phyloP scores from a whole-genome alignment of 2,113 vertebrate species.

The Hydrolagus affinis region DNA sequence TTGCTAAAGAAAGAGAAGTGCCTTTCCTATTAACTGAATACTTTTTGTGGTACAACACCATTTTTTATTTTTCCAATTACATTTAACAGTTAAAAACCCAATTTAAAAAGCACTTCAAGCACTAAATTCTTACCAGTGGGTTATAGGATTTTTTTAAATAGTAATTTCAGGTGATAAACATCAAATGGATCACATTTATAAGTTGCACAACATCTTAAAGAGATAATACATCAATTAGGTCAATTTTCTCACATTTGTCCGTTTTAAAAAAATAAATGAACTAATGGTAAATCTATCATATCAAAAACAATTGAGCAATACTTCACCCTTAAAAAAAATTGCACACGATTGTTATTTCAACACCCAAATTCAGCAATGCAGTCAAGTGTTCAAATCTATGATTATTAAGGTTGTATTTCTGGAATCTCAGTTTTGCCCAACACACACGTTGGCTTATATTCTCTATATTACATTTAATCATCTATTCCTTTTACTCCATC shows the following conservation, averaged over 20 bases:
- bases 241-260: background rate
- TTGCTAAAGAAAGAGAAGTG: background rate
- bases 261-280: background rate
- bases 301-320: background rate
- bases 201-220: too few relatives aligned
- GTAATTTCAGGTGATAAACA: too few relatives aligned
- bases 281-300: background rate
- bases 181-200: too few relatives aligned
- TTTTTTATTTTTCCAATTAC: background rate
- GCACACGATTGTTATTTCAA: background rate
- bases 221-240: background rate
- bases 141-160: too few relatives aligned
- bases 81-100: background rate
- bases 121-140: too few relatives aligned
- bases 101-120: background rate
- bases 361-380: background rate
- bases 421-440: too few relatives aligned
- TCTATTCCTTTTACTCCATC: background rate
- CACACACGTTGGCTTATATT: background rate
- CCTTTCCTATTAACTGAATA: background rate
- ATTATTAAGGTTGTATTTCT: background rate
- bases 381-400: background rate
- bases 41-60: background rate
- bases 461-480: background rate
- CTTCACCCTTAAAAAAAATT: background rate